Percentiles rank a stretch among this genome's conserved stretches.
phyloP scores from a whole-genome alignment of 2,888 invertebrate genomes.

The Ptilodon capucinus region DNA sequence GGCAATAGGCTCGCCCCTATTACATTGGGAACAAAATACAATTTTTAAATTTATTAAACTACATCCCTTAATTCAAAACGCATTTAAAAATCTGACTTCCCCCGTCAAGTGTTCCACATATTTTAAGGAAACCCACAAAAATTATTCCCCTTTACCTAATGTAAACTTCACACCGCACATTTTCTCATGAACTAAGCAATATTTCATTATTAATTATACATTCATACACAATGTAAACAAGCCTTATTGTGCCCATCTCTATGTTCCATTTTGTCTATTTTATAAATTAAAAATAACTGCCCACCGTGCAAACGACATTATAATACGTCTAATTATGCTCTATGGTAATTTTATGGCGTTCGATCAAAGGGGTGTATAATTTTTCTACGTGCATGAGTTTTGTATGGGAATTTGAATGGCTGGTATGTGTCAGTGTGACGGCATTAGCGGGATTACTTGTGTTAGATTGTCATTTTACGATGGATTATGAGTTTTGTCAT shows the following conservation, averaged over 20 bases:
- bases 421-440: conserved; percentile 56
- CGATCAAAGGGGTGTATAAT: conserved; percentile 62
- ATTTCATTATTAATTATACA: conserved; percentile 79
- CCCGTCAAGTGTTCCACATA: background rate
- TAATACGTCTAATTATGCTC: conserved; percentile 76
- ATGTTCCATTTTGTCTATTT: conserved; percentile 60
- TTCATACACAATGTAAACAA: conserved; percentile 78
- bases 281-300: conserved; percentile 51
- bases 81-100: conserved; percentile 18
- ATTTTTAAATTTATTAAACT: no score
- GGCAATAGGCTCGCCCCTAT: no score
- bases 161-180: conserved; percentile 55
- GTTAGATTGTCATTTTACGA: conserved; percentile 45
- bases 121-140: conserved; percentile 30
- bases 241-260: conserved; percentile 49
- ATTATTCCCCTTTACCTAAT: conserved; percentile 35
- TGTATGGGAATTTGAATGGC: conserved; percentile 70
- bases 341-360: conserved; percentile 74
- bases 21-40: no score
- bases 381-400: conserved; percentile 43
- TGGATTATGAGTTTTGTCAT: conserved; percentile 27
- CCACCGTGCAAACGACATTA: conserved; percentile 72
- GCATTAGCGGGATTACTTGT: conserved; percentile 56
- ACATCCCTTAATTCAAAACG: conserved; percentile 5
- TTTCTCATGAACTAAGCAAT: conserved; percentile 75